A percentile compares a stretch with the other conserved stretches of the same genome.
Evolutionary conservation across 1,140 invertebrate species (phyloP).

Genomic region (Atopsyche davidsoni): DNA sequence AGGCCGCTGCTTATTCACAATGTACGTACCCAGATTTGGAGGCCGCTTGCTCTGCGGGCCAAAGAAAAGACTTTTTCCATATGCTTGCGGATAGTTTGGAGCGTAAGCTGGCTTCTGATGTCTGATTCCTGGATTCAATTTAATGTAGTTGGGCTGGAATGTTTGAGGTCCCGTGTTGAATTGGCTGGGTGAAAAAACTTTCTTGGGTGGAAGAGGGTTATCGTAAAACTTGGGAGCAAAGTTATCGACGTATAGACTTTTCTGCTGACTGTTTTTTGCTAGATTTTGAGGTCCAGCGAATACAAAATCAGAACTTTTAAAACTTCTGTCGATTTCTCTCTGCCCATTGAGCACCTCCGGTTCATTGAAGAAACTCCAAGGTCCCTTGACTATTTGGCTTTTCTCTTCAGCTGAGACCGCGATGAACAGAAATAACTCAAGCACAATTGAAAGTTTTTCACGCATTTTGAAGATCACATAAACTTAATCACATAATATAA

Average conservation of each 20-base stretch:
- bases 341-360: background rate
- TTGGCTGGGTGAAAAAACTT: background rate
- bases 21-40: no score
- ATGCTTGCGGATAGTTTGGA: background rate
- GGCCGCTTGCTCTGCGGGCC: no score
- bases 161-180: background rate
- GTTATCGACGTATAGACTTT: background rate
- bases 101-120: slow-evolving; percentile 4
- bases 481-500: slow-evolving; percentile 1
- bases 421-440: background rate
- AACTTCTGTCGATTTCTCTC: background rate
- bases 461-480: slow-evolving; percentile 4
- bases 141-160: no score
- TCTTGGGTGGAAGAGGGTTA: no score
- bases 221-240: background rate
- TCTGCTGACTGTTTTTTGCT: background rate
- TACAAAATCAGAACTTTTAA: background rate
- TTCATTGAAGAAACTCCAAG: background rate
- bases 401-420: slow-evolving; percentile 5
- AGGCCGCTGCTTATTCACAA: no score
- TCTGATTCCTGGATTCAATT: slow-evolving; percentile 3
- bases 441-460: background rate
- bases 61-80: slow-evolving; percentile 6
- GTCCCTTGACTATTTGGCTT: background rate
- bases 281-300: background rate